Evolutionary conservation across 1,140 invertebrate genomes (phyloP), one percentile per base, ranked within the genome.

Genomic region (Euschistus heros): DNA sequence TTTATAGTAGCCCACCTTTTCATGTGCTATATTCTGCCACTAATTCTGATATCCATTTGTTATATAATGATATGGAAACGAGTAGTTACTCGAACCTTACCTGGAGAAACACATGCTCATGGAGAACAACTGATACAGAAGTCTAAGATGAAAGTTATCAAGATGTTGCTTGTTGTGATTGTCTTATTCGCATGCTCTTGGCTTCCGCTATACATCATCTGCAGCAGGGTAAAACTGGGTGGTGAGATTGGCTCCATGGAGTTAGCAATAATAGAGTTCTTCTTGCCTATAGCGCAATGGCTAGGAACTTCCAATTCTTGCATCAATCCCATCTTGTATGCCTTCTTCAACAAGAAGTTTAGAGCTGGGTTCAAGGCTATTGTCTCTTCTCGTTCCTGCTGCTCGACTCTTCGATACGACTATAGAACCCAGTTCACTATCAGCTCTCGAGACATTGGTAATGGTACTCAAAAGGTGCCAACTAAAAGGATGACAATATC

Each of bases 321-420:
- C 66, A 73, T 80, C 24, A 79, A 80, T 66, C 73, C 79, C 0
- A 70, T 87, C 2, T 78, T 87, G 14, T 86, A 86, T 73, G 82
- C 82, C 30, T 82, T 81, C 70, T 84, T 85, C 74, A 84, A 84
- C 69, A 77, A 80, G 27, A 85, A 85, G 70, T 86, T 85, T 70
- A 73, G 84, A 20, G 77, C 79, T 54, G 83, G 84, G 4, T 86
- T 86, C 72, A 75, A 77, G 64, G 77, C 79, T 2, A 72, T 77
- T 37, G 68, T 75, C 0, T 73, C 70, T n/a, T 70, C 69, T 2
- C 70, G 71, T 15, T 73, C 73, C 7, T 77, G 76, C 67, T 76
- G 75, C 50, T 72, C 65, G 18, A 63, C 69, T 0, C 55, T 69
- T 18, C 57, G 66, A 17, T 69, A 69, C 62, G 68, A 69, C 52